Evolutionary conservation across 2,888 invertebrate genomes (phyloP).

Genomic region (Philopedon plagiatum): DNA sequence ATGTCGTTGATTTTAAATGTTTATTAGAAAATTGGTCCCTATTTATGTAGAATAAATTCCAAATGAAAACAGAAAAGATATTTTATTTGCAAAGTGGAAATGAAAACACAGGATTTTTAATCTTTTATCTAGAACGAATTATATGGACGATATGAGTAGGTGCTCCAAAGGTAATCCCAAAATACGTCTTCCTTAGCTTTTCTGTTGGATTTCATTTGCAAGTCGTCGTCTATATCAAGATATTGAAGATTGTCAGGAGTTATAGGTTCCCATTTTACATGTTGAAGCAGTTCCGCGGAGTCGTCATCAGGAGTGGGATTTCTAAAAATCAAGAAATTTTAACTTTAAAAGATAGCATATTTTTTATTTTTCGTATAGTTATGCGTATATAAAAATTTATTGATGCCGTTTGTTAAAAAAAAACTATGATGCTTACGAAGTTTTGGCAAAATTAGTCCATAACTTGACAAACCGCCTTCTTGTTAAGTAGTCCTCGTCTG

Average conservation of each 20-base stretch:
- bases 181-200: slow-evolving; percentile 33
- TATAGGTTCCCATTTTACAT: background rate
- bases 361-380: too few species aligned
- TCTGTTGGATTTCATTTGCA: slow-evolving; percentile 47
- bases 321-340: too few species aligned
- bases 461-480: slow-evolving; percentile 53
- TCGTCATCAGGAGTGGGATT: background rate
- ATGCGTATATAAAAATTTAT: too few species aligned
- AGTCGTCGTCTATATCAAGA: too few species aligned
- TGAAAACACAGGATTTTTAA: too few species aligned
- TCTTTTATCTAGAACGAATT: slow-evolving; percentile 16
- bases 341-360: too few species aligned
- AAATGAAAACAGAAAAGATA: background rate
- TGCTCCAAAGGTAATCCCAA: slow-evolving; percentile 31
- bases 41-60: slow-evolving; percentile 58
- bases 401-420: too few species aligned
- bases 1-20: slow-evolving; percentile 59
- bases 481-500: slow-evolving; percentile 50
- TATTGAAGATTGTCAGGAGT: slow-evolving; percentile 42
- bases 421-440: slow-evolving; percentile 71
- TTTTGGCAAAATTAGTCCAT: slow-evolving; percentile 77
- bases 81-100: too few species aligned
- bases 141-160: slow-evolving; percentile 26
- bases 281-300: too few species aligned
- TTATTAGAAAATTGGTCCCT: slow-evolving; percentile 56